Conservation (phyloP, 2,113 vertebrate genomes). For the Actinemys pallida region DNA sequence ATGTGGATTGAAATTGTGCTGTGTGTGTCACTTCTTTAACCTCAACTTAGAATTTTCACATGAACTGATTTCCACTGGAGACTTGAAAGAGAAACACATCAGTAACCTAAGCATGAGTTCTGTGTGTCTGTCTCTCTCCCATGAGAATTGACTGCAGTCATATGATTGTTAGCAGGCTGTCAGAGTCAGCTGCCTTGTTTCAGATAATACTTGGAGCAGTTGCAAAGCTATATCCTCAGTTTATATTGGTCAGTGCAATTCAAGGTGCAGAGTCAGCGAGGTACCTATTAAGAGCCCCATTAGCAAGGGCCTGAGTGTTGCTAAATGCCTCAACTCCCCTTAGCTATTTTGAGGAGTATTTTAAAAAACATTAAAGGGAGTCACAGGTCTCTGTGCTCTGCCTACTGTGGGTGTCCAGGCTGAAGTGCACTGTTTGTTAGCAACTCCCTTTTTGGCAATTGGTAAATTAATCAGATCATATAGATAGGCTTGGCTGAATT, state of each 20-base stretch:
- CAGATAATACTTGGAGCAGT: not conserved
- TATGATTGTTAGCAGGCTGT: not conserved
- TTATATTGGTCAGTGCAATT: not conserved
- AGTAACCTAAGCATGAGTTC: not conserved
- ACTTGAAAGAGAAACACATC: not conserved
- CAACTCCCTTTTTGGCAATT: fast-evolving
- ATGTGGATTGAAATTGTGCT: not conserved
- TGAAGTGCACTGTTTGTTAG: not conserved
- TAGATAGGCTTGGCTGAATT: not conserved
- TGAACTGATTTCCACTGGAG: not conserved
- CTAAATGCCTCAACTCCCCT: not conserved
- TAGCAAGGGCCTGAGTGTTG: not conserved
- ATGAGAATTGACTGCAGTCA: not conserved
- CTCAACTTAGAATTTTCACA: not conserved
- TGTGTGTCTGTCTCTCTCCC: not conserved
- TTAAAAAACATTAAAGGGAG: not conserved
- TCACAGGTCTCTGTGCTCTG: not conserved
- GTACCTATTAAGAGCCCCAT: not conserved
- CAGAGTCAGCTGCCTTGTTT: not conserved
- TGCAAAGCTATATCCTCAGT: not conserved
- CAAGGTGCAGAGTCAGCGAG: not conserved
- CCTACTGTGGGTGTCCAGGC: not conserved
- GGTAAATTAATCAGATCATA: not conserved
- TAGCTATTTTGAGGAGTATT: not conserved
- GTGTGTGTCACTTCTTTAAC: not conserved